phyloP scores from a whole-genome alignment of 2,888 invertebrate genomes.

The Meta bourneti region DNA sequence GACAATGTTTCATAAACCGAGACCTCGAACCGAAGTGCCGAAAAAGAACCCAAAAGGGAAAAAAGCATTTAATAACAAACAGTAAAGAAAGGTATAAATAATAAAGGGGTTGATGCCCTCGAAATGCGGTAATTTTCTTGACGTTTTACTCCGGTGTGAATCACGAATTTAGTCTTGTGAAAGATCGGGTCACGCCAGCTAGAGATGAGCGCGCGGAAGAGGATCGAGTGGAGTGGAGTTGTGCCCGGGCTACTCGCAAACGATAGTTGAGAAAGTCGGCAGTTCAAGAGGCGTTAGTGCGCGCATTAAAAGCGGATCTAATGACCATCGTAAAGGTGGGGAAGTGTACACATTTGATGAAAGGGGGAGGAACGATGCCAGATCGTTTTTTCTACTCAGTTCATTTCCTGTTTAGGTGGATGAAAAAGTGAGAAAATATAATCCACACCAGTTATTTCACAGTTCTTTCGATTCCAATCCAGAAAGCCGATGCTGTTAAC shows the following conservation, averaged over 20 bases:
- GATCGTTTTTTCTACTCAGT: background rate
- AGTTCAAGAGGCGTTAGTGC: slow-evolving; percentile 26
- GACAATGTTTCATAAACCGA: background rate
- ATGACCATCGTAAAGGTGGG: slow-evolving; percentile 5
- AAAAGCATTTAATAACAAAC: background rate
- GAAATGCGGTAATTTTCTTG: slow-evolving; percentile 52
- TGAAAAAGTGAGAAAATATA: background rate
- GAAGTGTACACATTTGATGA: slow-evolving; percentile 20
- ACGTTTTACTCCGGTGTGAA: slow-evolving; percentile 11
- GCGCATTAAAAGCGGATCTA: slow-evolving; percentile 28
- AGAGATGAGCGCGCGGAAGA: background rate
- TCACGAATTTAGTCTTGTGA: slow-evolving; percentile 59
- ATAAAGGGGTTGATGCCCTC: slow-evolving; percentile 55
- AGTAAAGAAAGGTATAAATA: background rate
- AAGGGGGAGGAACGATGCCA: background rate
- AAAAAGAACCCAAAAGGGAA: background rate
- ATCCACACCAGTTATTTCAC: background rate
- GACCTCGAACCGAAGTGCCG: background rate
- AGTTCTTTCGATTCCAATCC: too few relatives aligned
- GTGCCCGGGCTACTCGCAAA: background rate
- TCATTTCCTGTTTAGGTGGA: slow-evolving; percentile 49
- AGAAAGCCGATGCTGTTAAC: too few relatives aligned
- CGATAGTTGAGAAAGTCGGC: slow-evolving; percentile 9
- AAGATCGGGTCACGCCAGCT: slow-evolving; percentile 59
- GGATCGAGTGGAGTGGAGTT: slow-evolving; percentile 23